Evolutionary conservation across 2,113 vertebrate genomes (phyloP), one percentile per base, ranked within the genome.

Genomic region (Hydrolagus affinis): DNA sequence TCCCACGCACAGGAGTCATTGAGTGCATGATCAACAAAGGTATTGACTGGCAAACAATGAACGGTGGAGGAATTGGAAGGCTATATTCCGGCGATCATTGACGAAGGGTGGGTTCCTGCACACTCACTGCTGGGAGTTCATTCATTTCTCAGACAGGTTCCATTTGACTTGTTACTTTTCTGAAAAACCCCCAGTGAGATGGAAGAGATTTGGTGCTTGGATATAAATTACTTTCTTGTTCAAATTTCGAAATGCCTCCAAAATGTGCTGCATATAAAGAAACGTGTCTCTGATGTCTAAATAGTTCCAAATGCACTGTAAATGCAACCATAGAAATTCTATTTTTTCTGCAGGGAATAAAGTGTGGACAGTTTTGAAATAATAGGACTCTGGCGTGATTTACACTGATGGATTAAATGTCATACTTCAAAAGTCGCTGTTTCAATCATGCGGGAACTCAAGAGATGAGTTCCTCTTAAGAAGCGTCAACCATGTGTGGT

Each of bases 371-470:
- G 85, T 73, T 70, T 86, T 87, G 88, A 87, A 87, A 14, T 74
- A 88, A 87, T 85, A 87, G 86, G 12, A n/a, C 70, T 10, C 12
- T 87, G 57, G 8, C 85, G 21, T 88, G 85, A 94, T 90, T 92
- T 92, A 76, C 91, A 87, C 88, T 88, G 89, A 90, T 90, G 87
- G 91, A 92, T 93, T 91, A 89, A 2, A 0, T 88, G 89, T 90
- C 90, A 91, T 70, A 86, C 75, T 66, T 88, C 87, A 90, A 90
- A 89, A 92, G 89, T 32, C 85, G 80, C 17, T 62, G 15, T 76
- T 90, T 90, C 91, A 93, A 90, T 92, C 89, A 86, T 12, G 86
- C 21, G 28, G 69, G 25, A 86, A 32, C 72, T 75, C 64, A 62
- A 70, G 78, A 83, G 62, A 14, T 66, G 62, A 64, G 25, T 17